phyloP scores from a whole-genome alignment of 2,113 vertebrate genomes.

The Solenodon paradoxus region DNA sequence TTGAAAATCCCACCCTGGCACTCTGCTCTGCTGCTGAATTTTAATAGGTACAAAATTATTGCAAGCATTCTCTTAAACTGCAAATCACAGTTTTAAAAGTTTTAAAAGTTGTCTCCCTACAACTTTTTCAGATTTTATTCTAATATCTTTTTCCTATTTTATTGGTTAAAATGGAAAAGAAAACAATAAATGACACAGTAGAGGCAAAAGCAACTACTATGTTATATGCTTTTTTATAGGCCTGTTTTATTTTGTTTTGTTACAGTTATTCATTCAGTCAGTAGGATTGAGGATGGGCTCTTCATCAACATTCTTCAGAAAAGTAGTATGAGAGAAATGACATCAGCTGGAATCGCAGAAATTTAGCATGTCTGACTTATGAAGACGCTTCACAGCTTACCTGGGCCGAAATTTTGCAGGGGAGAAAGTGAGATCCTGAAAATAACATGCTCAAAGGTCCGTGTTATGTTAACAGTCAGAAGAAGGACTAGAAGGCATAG shows the following conservation, averaged over 20 bases:
- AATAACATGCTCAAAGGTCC: not conserved
- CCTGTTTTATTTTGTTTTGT: not conserved
- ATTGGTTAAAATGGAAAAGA: not conserved
- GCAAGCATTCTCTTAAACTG: not conserved
- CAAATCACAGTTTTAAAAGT: no score
- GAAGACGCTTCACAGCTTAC: not conserved
- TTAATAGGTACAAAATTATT: not conserved
- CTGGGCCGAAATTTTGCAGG: not conserved
- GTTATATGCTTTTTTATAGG: not conserved
- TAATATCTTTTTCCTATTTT: not conserved
- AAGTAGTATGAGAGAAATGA: not conserved
- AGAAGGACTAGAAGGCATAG: not conserved
- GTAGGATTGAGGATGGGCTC: not conserved
- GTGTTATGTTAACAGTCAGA: not conserved
- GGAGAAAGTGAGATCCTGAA: not conserved
- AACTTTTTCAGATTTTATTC: not conserved
- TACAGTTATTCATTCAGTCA: not conserved
- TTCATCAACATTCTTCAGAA: not conserved
- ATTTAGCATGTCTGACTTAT: not conserved
- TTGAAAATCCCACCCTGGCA: fast-evolving
- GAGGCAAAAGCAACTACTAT: fast-evolving
- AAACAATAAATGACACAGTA: not conserved
- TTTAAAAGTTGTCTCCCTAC: not conserved
- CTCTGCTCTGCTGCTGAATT: not conserved
- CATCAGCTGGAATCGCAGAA: not conserved